Conservation (phyloP, 2,797 vertebrate species). For the Anguilla pacifica region DNA sequence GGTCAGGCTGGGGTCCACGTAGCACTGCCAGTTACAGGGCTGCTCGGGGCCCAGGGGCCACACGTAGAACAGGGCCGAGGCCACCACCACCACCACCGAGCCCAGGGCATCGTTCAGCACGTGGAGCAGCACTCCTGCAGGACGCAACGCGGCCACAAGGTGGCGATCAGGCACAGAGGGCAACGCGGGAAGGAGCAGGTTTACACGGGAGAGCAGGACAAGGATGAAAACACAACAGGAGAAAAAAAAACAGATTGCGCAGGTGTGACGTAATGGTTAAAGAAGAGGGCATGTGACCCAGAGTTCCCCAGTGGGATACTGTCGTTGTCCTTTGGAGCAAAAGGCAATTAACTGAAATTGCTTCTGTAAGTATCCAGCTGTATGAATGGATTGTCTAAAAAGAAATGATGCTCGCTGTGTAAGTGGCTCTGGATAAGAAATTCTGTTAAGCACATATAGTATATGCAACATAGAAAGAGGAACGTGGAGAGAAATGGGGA, state of each 20-base stretch:
- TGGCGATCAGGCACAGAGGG: neutral
- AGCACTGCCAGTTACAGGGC: slow-evolving; percentile 83
- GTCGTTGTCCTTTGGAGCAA: too few species aligned
- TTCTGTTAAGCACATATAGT: too few species aligned
- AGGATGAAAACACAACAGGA: neutral
- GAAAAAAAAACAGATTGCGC: too few species aligned
- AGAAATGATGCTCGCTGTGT: too few species aligned
- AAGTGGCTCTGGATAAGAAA: too few species aligned
- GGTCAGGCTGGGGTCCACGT: slow-evolving; percentile 82
- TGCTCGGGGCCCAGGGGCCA: slow-evolving; percentile 56
- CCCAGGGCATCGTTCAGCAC: slow-evolving; percentile 85
- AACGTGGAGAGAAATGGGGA: neutral
- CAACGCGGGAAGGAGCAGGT: neutral
- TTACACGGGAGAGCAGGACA: neutral
- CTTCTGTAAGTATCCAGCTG: too few species aligned
- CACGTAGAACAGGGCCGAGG: slow-evolving; percentile 78
- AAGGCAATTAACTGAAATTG: too few species aligned
- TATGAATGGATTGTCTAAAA: too few species aligned
- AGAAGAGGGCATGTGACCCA: too few species aligned
- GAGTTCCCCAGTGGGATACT: too few species aligned
- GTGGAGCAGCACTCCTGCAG: slow-evolving; percentile 81
- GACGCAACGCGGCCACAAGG: slow-evolving; percentile 14
- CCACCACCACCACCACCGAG: slow-evolving; percentile 80
- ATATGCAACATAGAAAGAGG: too few species aligned
- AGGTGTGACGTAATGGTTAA: too few species aligned